Percentiles rank a stretch among this genome's conserved stretches.
Conservation (phyloP, 2,888 invertebrate genomes). For the Orthosia gothica region DNA sequence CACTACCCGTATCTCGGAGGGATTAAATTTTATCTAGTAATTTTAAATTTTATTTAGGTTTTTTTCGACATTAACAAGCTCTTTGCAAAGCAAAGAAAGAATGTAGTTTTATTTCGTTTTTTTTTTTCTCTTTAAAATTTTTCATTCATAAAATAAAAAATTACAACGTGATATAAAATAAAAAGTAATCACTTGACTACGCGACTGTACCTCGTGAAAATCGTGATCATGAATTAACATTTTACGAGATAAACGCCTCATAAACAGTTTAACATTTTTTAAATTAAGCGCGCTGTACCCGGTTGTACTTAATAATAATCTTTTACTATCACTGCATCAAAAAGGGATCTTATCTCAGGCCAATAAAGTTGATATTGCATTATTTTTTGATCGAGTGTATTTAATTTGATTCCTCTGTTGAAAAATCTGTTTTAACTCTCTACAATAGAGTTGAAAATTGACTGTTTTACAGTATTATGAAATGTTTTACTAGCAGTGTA, state of each 20-base stretch:
- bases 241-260: constrained; percentile 66
- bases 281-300: constrained; percentile 58
- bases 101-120: background rate
- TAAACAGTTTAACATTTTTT: constrained; percentile 66
- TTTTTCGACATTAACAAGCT: background rate
- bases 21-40: background rate
- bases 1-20: background rate
- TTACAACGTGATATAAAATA: constrained; percentile 46
- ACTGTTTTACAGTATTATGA: background rate
- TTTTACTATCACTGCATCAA: constrained; percentile 10
- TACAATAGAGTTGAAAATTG: constrained; percentile 12
- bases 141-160: constrained; percentile 26
- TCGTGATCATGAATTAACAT: constrained; percentile 68
- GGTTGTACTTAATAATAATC: constrained; percentile 45
- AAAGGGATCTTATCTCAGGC: constrained; percentile 30
- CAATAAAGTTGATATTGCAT: constrained; percentile 22
- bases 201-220: constrained; percentile 57
- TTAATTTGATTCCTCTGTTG: background rate
- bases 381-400: background rate
- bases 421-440: background rate
- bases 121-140: background rate
- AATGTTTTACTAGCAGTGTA: constrained; percentile 20
- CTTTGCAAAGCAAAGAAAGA: background rate
- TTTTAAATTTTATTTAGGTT: background rate
- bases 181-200: constrained; percentile 51